Base-by-base conservation (phyloP, 1,140 invertebrate genomes). In the Achroia grisella region DNA sequence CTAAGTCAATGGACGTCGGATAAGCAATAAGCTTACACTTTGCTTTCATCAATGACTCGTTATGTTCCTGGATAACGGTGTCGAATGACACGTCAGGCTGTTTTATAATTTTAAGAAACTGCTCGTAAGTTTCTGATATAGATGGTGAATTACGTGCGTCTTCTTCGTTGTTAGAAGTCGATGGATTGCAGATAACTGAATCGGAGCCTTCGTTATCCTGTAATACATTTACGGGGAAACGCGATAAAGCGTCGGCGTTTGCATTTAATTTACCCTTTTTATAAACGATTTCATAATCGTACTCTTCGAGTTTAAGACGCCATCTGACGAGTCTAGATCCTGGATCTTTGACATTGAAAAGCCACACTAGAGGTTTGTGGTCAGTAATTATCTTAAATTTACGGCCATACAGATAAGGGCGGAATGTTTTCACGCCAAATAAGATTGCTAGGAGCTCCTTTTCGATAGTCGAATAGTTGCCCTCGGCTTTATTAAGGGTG, bases 331-430 rank as follows among this genome's bases (percentile, higher is more conserved):
- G 45, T 44, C 57, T 48, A 10, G 52, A 56, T 9, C 39, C 46
- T 0, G 64, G 64, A 31, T 87, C 73, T 56, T 85, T 88, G 0
- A 76, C 56, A 10, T 65, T 65, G 28, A 71, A 69, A 14, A 90
- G 52, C 77, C 79, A 89, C 15, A 37, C 43, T n/a, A 89, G 57
- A 1, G 82, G 76, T 41, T 61, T 64, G 45, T 89, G 87, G 45
- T 90, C 88, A 0, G 87, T 89, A 8, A 81, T 41, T 0, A 89
- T 62, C 6, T 35, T 78, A 46, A 90, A 89, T 44, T 79, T 63
- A 17, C 49, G 62, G 6, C 79, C 80, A 40, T 74, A 80, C 3
- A 89, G 48, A 61, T 86, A 90, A 10, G 74, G 75, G 39, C 78
- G 44, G 49, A 89, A 89, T 35, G 86, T 62, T 51, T 87, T 73